Evolutionary conservation across 2,797 vertebrate genomes (phyloP), one percentile per base, ranked within the genome.

Genomic region (Coregonus sp.): DNA sequence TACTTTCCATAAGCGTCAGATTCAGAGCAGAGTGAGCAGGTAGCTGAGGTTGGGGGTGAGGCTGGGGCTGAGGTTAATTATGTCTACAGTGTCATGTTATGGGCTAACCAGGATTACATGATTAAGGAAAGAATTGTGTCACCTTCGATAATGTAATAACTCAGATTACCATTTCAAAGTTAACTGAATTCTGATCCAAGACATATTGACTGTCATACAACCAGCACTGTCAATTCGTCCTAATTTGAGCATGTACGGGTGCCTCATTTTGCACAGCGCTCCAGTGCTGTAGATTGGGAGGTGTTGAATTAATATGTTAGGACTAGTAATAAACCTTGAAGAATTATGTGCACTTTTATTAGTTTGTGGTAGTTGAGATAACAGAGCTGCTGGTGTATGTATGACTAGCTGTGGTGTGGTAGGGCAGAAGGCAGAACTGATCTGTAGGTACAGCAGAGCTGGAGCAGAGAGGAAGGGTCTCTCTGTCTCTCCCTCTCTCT

Each of bases 111-210:
- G 82, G 80, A 90, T 87, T 86, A 90, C 86, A 90, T 86, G 86
- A 83, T 78, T 78, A 77, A 86, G 82, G 82, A 87, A 87, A 88
- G 78, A 91, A 85, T 83, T 81, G 84, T 85, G 84, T 89, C 81
- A 83, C 79, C 73, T 79, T 76, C 86, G 73, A 85, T 83, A 89
- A 88, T 84, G 86, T 20, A 90, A 89, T 83, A 83, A 76, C 75
- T 65, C 81, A 83, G 75, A 89, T 88, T 88, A 86, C 81, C 78
- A 75, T 76, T 81, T 76, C 81, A 89, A 83, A 86, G 81, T 84
- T 63, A 84, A 85, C 82, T 79, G 82, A 87, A 89, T 83, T 89
- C 75, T 86, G 86, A 88, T 88, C 87, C 85, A 88, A 84, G 82
- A 80, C 85, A 82, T 89, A 88, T 78, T 88, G 80, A 76, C 83